A percentile compares a stretch with the other conserved stretches of the same genome.
phyloP scores from a whole-genome alignment of 2,888 invertebrate genomes.

The Erebia aethiops region DNA sequence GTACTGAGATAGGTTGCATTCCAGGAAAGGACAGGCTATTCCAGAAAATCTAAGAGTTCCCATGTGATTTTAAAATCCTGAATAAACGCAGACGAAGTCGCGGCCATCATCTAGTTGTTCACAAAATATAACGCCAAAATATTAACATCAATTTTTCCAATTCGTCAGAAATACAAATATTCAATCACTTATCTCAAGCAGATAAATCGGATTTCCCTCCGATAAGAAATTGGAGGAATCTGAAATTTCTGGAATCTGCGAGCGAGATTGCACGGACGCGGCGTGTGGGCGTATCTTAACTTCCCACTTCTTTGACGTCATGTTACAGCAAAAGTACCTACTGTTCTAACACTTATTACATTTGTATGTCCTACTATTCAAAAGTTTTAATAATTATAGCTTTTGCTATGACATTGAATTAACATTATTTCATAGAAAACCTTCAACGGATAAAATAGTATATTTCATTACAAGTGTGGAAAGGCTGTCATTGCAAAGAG shows the following conservation, averaged over 20 bases:
- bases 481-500: no score
- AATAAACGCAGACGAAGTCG: no score
- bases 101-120: no score
- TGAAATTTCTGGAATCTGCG: not conserved
- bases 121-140: not conserved
- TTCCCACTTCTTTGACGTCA: conserved; percentile 10
- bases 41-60: no score
- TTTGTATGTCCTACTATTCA: not conserved
- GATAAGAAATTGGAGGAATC: conserved; percentile 11
- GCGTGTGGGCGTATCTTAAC: conserved; percentile 6
- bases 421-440: no score
- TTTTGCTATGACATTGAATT: no score
- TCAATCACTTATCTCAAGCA: not conserved
- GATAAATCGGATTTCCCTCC: not conserved
- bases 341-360: not conserved
- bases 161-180: not conserved
- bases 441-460: no score
- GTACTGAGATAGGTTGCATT: no score
- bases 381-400: no score
- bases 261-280: not conserved
- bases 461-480: no score
- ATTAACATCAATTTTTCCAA: not conserved
- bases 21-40: no score
- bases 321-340: not conserved
- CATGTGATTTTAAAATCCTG: no score